Conservation (phyloP, 2,797 vertebrate species). For the Telmatherina bonti region DNA sequence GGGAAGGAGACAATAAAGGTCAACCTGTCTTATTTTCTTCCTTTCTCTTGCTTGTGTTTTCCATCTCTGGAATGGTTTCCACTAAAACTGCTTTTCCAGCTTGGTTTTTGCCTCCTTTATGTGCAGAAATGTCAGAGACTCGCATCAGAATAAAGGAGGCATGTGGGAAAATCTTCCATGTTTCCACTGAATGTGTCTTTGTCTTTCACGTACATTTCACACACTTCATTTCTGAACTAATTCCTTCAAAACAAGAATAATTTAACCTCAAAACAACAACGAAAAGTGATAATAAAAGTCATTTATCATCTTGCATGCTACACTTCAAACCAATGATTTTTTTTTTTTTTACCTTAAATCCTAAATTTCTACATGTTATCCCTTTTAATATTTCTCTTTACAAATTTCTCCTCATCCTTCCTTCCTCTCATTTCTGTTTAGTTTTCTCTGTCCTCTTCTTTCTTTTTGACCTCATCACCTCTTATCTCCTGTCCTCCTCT, state of each 20-base stretch:
- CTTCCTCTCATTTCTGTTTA: conserved; percentile 34
- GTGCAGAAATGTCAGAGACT: conserved; percentile 32
- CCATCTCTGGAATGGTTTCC: conserved; percentile 66
- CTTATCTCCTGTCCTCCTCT: conserved; percentile 51
- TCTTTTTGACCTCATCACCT: conserved; percentile 49
- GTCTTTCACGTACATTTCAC: not conserved
- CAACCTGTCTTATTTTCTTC: conserved; percentile 57
- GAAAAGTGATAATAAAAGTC: not conserved
- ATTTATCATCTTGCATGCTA: not conserved
- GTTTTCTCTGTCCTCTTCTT: conserved; percentile 35
- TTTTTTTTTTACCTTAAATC: not conserved
- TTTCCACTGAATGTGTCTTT: conserved; percentile 5
- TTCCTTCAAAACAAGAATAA: not conserved
- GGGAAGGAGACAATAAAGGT: conserved; percentile 74
- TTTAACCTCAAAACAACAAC: not conserved
- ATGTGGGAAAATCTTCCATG: conserved; percentile 16
- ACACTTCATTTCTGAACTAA: not conserved
- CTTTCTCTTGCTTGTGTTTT: conserved; percentile 22
- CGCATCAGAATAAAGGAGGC: conserved; percentile 26
- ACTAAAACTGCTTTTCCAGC: conserved; percentile 50
- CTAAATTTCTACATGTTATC: not conserved
- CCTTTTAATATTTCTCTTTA: not conserved
- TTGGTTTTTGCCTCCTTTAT: conserved; percentile 44
- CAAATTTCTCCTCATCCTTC: conserved; percentile 30
- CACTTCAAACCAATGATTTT: not conserved